phyloP scores from a whole-genome alignment of 2,888 invertebrate species.

The Isoperla grammatica region DNA sequence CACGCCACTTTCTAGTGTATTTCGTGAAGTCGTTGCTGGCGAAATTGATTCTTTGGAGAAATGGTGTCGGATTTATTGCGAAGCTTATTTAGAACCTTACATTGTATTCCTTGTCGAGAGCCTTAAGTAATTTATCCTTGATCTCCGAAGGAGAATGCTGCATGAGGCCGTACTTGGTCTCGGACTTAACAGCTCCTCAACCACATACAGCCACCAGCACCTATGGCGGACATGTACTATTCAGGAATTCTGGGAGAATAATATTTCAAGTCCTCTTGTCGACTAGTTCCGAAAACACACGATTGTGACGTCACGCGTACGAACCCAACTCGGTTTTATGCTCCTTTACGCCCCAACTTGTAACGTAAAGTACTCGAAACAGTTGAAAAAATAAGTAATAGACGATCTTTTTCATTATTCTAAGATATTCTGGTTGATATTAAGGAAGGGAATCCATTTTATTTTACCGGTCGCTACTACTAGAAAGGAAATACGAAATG shows the following conservation, averaged over 20 bases:
- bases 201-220: constrained; percentile 45
- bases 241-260: constrained; percentile 38
- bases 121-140: constrained; percentile 93
- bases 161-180: constrained; percentile 49
- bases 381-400: too few relatives aligned
- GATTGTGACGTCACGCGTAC: constrained; percentile 34
- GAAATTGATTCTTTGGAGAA: constrained; percentile 49
- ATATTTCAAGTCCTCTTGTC: constrained; percentile 28
- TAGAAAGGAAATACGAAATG: too few relatives aligned
- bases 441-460: too few relatives aligned
- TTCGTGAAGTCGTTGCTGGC: constrained; percentile 32
- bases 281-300: constrained; percentile 29
- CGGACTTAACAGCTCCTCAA: constrained; percentile 45
- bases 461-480: too few relatives aligned
- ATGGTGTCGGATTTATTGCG: constrained; percentile 26
- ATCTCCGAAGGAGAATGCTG: constrained; percentile 64
- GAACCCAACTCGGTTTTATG: constrained; percentile 13
- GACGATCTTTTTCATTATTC: too few relatives aligned
- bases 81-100: constrained; percentile 59
- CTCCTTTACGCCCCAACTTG: too few relatives aligned
- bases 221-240: constrained; percentile 48
- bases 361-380: too few relatives aligned
- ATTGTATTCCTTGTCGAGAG: constrained; percentile 96
- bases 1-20: constrained; percentile 34
- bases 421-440: too few relatives aligned